Evolutionary conservation across 2,888 invertebrate species (phyloP), one percentile per base, ranked within the genome.

Genomic region (Drosophila lutescens): DNA sequence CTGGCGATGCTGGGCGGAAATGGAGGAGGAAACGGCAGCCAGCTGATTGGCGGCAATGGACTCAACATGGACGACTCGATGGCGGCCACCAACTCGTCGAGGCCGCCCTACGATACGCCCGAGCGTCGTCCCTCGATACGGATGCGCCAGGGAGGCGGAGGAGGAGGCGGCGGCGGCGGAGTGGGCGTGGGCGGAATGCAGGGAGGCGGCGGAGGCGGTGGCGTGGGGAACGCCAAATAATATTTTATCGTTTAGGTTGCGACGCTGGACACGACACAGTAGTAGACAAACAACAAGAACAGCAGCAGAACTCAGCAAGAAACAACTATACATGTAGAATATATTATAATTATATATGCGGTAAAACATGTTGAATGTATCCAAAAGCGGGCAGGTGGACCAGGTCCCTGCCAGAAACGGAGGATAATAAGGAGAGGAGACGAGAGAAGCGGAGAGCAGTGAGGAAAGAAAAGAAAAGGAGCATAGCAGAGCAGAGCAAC

Each of bases 201-300:
- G 55, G 55, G 74, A 46, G 76, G 87, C 58, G 91, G 89, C 15
- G 41, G 74, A 47, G 76, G 87, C 17, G 49, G 49, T 17, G 49
- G 92, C 81, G 90, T 92, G 82, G 89, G 92, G 88, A 92, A 91
- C 87, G 90, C 91, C 80, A 92, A 92, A 92, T 92, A 92, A 92
- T 92, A 92, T 88, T 91, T 90, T 90, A 90, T 91, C 79, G 91
- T 92, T 84, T 92, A 91, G 80, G 80, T 36, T 71, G 69, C 68
- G 56, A 62, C 50, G 78, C 74, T 68, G 72, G 60, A 70, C 69
- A 75, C 53, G 61, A 60, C 41, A 74, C 57, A 56, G 60, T 61
- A 70, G 50, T 61, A 70, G 50, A 68, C 51, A 57, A 58, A 60
- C 46, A 43, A 23, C 44, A 58, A 60, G 26, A 43, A 23, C 44